Conservation (phyloP, 2,797 vertebrate species). For the Tauraco hartlaubi region DNA sequence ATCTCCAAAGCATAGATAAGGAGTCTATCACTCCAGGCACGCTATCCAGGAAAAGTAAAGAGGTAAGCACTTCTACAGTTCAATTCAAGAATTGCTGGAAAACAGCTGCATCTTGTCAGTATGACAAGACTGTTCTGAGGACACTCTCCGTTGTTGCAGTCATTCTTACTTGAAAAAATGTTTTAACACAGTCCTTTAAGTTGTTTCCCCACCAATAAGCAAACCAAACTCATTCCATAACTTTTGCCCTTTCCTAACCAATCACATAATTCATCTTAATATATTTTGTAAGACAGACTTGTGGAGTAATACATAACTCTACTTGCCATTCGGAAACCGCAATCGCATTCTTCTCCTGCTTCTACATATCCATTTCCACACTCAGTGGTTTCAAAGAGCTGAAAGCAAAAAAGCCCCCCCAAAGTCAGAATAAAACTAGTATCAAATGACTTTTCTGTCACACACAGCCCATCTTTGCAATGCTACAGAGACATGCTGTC, state of each 20-base stretch:
- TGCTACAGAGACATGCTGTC: not conserved
- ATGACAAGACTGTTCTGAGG: not conserved
- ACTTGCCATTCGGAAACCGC: conserved; percentile 90
- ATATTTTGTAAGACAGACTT: not conserved
- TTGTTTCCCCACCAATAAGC: not conserved
- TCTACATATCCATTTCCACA: conserved; percentile 98
- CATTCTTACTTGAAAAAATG: not conserved
- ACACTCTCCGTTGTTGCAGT: not conserved
- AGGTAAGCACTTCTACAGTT: not conserved
- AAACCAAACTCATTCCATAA: not conserved
- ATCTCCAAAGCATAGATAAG: not conserved
- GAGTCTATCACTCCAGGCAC: not conserved
- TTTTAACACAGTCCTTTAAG: not conserved
- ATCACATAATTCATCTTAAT: not conserved
- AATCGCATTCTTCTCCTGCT: conserved; percentile 97
- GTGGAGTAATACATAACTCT: not conserved
- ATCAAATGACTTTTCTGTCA: not conserved
- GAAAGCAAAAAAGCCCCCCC: conserved; percentile 46
- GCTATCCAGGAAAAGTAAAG: not conserved
- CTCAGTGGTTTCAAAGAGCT: conserved; percentile 92
- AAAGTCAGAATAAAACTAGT: not conserved
- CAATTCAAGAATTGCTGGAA: not conserved
- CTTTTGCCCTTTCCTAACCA: not conserved
- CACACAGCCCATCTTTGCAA: not conserved
- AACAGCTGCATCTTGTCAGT: not conserved